Percentiles rank a stretch among this genome's conserved stretches.
Conservation (phyloP, 2,797 vertebrate species). For the Arctocebus calabarensis region DNA sequence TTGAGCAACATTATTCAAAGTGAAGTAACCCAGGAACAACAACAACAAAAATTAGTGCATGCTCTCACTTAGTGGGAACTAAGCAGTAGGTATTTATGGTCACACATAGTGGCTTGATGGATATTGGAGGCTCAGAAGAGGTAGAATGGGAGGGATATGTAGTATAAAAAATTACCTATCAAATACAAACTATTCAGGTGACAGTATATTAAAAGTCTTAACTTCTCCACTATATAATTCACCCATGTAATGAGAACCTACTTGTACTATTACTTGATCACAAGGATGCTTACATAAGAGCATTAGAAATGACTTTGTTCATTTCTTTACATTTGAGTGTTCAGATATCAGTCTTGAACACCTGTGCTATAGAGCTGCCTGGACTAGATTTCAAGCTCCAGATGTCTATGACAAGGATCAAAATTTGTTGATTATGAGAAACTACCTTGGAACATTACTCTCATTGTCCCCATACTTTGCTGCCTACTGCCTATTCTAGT, state of each 20-base stretch:
- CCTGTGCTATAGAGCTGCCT: neutral
- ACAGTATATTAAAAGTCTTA: neutral
- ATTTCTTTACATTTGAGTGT: neutral
- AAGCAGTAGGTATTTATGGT: neutral
- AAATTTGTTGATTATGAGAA: constrained; percentile 15
- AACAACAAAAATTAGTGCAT: neutral
- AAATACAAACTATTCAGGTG: neutral
- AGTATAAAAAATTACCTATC: too few species aligned
- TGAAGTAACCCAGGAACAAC: neutral
- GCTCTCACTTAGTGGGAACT: neutral
- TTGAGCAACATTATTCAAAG: neutral
- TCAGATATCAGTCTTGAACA: neutral
- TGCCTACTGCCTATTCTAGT: neutral
- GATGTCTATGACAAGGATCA: constrained; percentile 36
- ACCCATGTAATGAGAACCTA: neutral
- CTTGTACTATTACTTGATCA: neutral
- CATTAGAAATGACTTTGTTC: neutral
- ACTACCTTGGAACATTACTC: neutral
- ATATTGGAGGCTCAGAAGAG: neutral
- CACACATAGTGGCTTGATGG: neutral
- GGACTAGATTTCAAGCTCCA: neutral
- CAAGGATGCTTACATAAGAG: neutral
- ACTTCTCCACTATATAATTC: neutral
- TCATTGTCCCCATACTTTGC: neutral
- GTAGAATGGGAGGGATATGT: neutral